These are phyloP conservation scores for Malurus cyaneus DNA, from an alignment of 2,113 vertebrate genomes.

Conservation along the genomic window DNA sequence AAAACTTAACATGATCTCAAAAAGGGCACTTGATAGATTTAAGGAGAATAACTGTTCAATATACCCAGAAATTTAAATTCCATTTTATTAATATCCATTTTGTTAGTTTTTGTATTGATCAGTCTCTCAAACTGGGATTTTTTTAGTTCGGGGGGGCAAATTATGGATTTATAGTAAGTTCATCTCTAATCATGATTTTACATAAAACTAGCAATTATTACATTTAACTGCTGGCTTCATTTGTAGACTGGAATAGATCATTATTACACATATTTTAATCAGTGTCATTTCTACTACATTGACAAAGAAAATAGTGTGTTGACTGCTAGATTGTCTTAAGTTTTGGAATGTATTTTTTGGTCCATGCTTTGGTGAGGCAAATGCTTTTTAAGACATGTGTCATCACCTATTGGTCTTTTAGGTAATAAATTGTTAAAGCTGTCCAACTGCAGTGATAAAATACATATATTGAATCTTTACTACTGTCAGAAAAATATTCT, in stretches of 20 bases:
- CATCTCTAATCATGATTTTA: not conserved
- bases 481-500: not conserved
- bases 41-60: not conserved
- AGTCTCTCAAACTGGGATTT: not conserved
- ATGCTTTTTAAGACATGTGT: not conserved
- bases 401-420: not conserved
- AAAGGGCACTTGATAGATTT: not conserved
- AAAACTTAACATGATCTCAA: not conserved
- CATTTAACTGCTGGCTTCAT: not conserved
- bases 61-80: not conserved
- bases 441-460: not conserved
- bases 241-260: not conserved
- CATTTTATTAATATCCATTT: accelerated
- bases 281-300: not conserved
- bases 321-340: not conserved
- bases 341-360: not conserved
- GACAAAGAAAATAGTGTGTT: not conserved
- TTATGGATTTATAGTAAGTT: not conserved
- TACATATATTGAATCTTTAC: not conserved
- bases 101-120: not conserved
- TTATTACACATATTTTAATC: not conserved
- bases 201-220: not conserved
- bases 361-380: not conserved
- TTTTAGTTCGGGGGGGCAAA: not conserved
- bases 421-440: not conserved